Percentiles rank a stretch among this genome's conserved stretches.
Conservation (phyloP, 2,113 vertebrate species). For the Neotragus pygmaeus region DNA sequence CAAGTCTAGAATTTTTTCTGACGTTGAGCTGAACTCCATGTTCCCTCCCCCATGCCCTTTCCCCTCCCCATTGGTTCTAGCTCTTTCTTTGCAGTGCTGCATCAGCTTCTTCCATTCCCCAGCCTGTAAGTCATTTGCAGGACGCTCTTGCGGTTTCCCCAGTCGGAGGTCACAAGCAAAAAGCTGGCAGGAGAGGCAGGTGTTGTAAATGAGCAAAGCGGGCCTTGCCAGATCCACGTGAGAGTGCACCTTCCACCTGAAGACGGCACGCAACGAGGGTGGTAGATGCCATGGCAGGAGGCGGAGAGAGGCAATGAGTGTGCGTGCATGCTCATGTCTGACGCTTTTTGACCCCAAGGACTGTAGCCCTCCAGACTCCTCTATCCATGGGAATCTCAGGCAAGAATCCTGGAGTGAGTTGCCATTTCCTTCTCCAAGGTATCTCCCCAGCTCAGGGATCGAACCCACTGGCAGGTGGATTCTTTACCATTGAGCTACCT, state of each 20-base stretch:
- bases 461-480: background rate
- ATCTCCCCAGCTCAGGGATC: background rate
- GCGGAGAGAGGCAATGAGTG: background rate
- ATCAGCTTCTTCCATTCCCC: background rate
- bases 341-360: fast-evolving
- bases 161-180: background rate
- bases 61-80: background rate
- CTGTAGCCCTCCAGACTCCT: background rate
- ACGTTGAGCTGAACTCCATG: background rate
- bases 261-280: fast-evolving
- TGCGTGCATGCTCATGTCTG: background rate
- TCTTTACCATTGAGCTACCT: background rate
- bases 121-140: background rate
- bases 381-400: background rate
- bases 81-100: background rate
- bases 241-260: too few relatives aligned
- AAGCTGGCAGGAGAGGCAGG: background rate
- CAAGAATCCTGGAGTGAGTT: background rate
- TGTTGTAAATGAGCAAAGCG: background rate
- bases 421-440: background rate
- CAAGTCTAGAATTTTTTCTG: background rate
- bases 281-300: background rate
- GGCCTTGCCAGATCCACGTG: fast-evolving
- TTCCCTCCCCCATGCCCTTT: background rate
- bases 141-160: background rate